phyloP scores from a whole-genome alignment of 2,888 invertebrate species.

The Ochlodes sylvanus region DNA sequence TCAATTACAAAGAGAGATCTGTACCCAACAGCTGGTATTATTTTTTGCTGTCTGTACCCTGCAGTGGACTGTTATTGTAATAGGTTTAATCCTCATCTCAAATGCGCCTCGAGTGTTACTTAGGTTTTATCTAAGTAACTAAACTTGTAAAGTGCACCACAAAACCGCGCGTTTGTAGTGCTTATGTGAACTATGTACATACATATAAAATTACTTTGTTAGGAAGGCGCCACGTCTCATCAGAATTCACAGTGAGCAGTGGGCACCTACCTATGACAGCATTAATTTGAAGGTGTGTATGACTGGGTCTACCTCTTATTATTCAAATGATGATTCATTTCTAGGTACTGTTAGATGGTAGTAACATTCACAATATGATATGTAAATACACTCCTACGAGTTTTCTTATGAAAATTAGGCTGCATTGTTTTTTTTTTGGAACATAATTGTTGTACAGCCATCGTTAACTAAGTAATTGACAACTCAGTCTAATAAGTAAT shows the following conservation, averaged over 20 bases:
- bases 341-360: slow-evolving; percentile 30
- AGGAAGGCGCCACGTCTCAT: slow-evolving; percentile 71
- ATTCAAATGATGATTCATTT: slow-evolving; percentile 36
- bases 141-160: too few species aligned
- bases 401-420: slow-evolving; percentile 5
- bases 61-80: too few species aligned
- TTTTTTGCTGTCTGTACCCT: too few species aligned
- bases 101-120: too few species aligned
- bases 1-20: too few species aligned
- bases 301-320: slow-evolving; percentile 16
- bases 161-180: neutral
- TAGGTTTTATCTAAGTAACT: too few species aligned
- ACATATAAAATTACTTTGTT: slow-evolving; percentile 51
- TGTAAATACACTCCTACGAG: slow-evolving; percentile 40
- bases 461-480: slow-evolving; percentile 25
- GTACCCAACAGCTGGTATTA: too few species aligned
- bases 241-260: slow-evolving; percentile 63
- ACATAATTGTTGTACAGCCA: slow-evolving; percentile 37
- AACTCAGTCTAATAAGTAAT: too few species aligned
- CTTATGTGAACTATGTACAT: neutral
- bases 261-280: slow-evolving; percentile 42
- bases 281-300: slow-evolving; percentile 29
- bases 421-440: slow-evolving; percentile 13
- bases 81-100: too few species aligned
- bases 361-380: slow-evolving; percentile 24